Evolutionary conservation across 1,140 invertebrate genomes (phyloP), one percentile per base, ranked within the genome.

Genomic region (Dendroctonus valens): DNA sequence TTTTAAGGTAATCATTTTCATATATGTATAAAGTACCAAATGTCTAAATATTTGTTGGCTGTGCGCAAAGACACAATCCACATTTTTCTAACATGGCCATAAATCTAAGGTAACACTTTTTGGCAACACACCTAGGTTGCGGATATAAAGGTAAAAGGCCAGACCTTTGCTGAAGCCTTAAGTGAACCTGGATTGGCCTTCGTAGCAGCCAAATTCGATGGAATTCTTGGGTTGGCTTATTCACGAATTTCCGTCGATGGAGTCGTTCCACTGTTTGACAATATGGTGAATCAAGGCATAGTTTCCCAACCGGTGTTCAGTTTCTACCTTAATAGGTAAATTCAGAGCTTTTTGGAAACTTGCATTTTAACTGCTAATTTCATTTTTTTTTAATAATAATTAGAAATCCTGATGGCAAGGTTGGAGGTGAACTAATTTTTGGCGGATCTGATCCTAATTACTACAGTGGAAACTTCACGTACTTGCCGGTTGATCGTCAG

Each of bases 131-230:
- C 6, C 7, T 44, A 37, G 26, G 26, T 26, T 26, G 1, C 26
- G 26, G 26, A 26, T 26, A 26, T 37, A 14, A 51, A 52, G 3
- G 50, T 98, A 77, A 83, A 64, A 38, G 77, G 83, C 61, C 96
- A 99, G 83, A 94, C 93, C 11, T 99, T 99, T 83, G 98, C 94
- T 12, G 98, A 99, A 83, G 98, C 97, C 0, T 77, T 96, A 8
- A 91, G 86, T 74, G 96, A 99, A 81, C 97, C 97, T 41, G 91
- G 91, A 51, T 77, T 93, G 15, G 86, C 89, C 37, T 98, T 98
- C 81, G 90, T 98, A 5, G 94, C 93, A 65, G 96, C 95, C 62
- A 97, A 97, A 81, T 98, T 98, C 81, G 97, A 99, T 80, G 97
- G 97, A 63, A 97, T 98, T 73, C 83, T 98, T n/a, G 96, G 96